Base-by-base conservation (phyloP, 2,113 vertebrate species). In the Vicugna pacos region DNA sequence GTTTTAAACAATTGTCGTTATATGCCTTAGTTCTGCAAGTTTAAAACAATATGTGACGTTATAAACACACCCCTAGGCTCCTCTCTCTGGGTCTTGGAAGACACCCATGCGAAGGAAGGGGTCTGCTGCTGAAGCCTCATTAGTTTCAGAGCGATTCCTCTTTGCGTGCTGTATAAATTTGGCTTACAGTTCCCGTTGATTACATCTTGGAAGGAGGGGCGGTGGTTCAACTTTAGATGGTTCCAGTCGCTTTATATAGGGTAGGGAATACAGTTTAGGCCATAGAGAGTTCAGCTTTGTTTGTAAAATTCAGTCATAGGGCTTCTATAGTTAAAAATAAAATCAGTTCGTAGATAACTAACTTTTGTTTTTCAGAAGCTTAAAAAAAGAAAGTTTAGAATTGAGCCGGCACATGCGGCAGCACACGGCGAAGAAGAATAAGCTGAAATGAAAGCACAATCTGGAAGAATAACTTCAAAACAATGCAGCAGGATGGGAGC, bases 391-490 rank as follows among this genome's bases (percentile, higher is more conserved):
- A 38, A 82, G 73, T 96, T 91, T 95, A 86, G 67, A 90, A 96
- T 65, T 77, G 85, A 95, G 81, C 67, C 15, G 87, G 48, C 52
- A 65, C 64, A 26, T 38, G 72, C 52, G 52, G 73, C 83, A 95
- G 87, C 95, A 89, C 48, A 96, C 0, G 60, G 95, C 73, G 89
- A 96, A 91, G 94, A 96, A 87, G 91, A 98, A 97, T 95, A 70
- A 96, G 77, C 75, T 73, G 73, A 89, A 90, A 92, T 92, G 83
- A 95, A 93, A 97, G 96, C 94, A 86, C 48, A 26, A 87, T 82
- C 84, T 95, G 95, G 96, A 91, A 98, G 96, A 97, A 97, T 93
- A 93, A 95, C 95, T 98, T 98, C 2, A 96, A 97, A 98, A 97
- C 94, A 97, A 95, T 89, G 85, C 38, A 19, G 22, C n/a, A 83